Evolutionary conservation across 2,113 vertebrate species (phyloP).

Genomic region (Ascaphus truei): DNA sequence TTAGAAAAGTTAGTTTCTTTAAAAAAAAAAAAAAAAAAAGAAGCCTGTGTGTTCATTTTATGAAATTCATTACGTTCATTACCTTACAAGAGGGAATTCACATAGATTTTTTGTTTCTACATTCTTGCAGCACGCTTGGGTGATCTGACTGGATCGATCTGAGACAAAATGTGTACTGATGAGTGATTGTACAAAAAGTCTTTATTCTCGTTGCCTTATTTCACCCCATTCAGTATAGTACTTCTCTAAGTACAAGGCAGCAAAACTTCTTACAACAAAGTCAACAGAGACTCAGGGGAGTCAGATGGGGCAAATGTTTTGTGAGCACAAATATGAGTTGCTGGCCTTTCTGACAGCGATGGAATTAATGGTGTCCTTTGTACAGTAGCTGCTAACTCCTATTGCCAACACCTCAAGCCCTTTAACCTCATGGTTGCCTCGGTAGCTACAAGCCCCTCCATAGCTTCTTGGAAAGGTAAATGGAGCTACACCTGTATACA

Average conservation of each 20-base stretch:
- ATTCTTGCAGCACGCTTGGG: conserved; percentile 33
- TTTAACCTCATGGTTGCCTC: too few relatives aligned
- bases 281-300: conserved; percentile 9
- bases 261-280: conserved; percentile 37
- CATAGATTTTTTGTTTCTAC: conserved; percentile 37
- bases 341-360: too few relatives aligned
- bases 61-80: conserved; percentile 37
- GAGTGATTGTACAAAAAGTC: conserved; percentile 59
- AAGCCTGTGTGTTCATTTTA: conserved; percentile 28
- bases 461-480: too few relatives aligned
- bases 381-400: too few relatives aligned
- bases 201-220: conserved; percentile 62
- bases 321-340: background rate
- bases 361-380: background rate
- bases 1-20: conserved; percentile 26
- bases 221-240: conserved; percentile 56
- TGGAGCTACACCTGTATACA: too few relatives aligned
- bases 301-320: background rate
- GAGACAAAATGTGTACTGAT: conserved; percentile 47
- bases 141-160: conserved; percentile 34
- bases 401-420: too few relatives aligned
- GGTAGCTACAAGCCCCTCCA: too few relatives aligned
- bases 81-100: conserved; percentile 34
- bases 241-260: conserved; percentile 52
- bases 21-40: conserved; percentile 31